Conservation (phyloP, 1,140 invertebrate species). For the Phthorimaea operculella region DNA sequence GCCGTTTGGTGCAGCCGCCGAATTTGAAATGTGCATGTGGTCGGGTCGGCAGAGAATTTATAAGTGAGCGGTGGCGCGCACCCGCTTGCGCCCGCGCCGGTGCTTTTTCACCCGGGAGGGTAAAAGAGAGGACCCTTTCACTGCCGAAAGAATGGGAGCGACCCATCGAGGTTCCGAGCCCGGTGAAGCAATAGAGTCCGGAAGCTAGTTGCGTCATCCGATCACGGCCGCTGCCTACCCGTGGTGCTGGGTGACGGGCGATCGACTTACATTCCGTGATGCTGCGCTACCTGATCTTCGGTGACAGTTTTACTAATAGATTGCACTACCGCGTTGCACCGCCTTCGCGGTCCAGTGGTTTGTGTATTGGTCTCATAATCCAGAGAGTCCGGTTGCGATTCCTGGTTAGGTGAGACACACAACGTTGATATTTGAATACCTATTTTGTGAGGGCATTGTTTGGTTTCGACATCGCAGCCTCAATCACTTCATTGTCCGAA, state of each 20-base stretch:
- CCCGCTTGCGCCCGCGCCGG: conserved; percentile 25
- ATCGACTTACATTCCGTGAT: background rate
- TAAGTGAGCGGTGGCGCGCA: conserved; percentile 47
- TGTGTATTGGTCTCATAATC: too few relatives aligned
- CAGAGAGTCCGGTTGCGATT: too few relatives aligned
- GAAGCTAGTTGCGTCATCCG: conserved; percentile 45
- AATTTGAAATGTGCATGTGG: conserved; percentile 62
- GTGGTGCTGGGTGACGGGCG: conserved; percentile 19
- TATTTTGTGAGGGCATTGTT: too few relatives aligned
- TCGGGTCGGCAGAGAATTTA: conserved; percentile 61
- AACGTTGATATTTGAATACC: too few relatives aligned
- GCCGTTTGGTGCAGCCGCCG: conserved; percentile 53
- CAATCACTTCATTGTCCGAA: too few relatives aligned
- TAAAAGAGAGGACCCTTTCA: conserved; percentile 66
- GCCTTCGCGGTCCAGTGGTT: too few relatives aligned
- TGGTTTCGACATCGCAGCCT: too few relatives aligned
- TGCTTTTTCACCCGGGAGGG: conserved; percentile 37
- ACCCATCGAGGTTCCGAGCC: conserved; percentile 54
- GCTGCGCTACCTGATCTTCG: too few relatives aligned
- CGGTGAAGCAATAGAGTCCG: conserved; percentile 56
- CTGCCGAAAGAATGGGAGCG: conserved; percentile 64
- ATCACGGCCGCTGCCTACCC: conserved; percentile 30
- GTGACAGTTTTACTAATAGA: too few relatives aligned
- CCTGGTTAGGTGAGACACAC: too few relatives aligned
- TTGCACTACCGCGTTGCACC: too few relatives aligned